Evolutionary conservation across 2,797 vertebrate genomes (phyloP).

Genomic region (Schizopygopsis pylzovi): DNA sequence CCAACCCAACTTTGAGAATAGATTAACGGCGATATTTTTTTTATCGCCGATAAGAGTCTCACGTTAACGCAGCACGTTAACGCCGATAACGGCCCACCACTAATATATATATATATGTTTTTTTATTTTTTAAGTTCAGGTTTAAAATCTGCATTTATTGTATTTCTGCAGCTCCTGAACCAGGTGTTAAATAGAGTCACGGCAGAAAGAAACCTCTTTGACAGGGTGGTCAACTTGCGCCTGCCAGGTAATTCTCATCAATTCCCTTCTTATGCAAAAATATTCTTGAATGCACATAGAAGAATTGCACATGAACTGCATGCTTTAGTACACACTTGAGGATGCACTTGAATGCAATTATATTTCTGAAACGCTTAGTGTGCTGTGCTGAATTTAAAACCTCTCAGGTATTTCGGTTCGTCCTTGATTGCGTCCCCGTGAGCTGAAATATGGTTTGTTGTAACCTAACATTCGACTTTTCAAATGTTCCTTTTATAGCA

Average conservation of each 20-base stretch:
- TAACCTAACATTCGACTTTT: background rate
- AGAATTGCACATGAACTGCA: background rate
- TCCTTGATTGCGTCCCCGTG: background rate
- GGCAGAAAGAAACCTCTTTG: conserved; percentile 96
- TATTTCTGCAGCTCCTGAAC: conserved; percentile 86
- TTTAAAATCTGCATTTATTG: background rate
- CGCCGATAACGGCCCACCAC: too few relatives aligned
- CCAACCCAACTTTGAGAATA: too few relatives aligned
- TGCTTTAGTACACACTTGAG: conserved; percentile 2
- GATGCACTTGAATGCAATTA: background rate
- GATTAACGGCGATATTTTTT: too few relatives aligned
- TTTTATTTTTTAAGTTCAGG: background rate
- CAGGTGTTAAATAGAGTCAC: conserved; percentile 96
- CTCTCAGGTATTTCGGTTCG: background rate
- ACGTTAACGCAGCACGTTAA: too few relatives aligned
- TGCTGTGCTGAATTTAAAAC: conserved; percentile 9
- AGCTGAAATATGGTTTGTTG: background rate
- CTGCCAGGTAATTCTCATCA: conserved; percentile 83
- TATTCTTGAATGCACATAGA: background rate
- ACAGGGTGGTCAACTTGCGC: conserved; percentile 93
- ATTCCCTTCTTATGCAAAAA: background rate
- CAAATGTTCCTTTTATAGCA: background rate
- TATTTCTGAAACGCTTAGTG: conserved; percentile 12
- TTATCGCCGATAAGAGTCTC: too few relatives aligned
- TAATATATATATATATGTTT: too few relatives aligned